Conservation (phyloP, 2,113 vertebrate species). For the Leucoraja erinaceus region DNA sequence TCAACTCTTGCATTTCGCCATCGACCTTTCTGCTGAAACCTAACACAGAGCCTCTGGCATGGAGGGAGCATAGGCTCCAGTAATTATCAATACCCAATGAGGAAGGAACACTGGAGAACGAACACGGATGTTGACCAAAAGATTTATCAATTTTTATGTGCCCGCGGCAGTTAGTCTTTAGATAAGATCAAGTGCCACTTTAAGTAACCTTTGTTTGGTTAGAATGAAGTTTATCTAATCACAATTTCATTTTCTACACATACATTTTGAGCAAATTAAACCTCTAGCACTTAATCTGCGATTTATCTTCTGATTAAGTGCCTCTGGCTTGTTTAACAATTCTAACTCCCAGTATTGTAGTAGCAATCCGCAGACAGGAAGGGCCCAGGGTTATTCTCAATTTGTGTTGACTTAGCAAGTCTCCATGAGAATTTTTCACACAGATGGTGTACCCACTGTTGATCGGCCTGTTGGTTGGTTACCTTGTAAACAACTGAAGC, state of each 20-base stretch:
- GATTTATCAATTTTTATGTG: not conserved
- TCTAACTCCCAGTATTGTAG: not conserved
- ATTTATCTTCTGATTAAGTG: not conserved
- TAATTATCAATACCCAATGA: not conserved
- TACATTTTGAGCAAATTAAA: not conserved
- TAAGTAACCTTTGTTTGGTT: constrained; percentile 13
- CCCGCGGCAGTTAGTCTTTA: not conserved
- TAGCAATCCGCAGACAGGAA: not conserved
- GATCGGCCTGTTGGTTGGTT: not conserved
- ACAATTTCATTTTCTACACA: not conserved
- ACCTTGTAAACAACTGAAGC: not conserved
- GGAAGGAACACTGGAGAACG: not conserved
- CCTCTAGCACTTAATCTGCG: not conserved
- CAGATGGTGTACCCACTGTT: not conserved
- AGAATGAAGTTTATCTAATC: not conserved
- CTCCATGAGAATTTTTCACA: too few relatives aligned
- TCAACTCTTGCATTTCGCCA: not conserved
- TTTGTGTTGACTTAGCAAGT: not conserved
- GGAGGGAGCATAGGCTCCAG: not conserved
- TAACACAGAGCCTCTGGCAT: not conserved
- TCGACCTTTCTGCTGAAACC: not conserved
- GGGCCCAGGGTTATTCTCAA: not conserved
- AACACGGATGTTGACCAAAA: not conserved
- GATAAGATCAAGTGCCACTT: constrained; percentile 5
- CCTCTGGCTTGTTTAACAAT: not conserved